Base-by-base conservation (phyloP, 2,113 vertebrate species). In the Oriolus oriolus region DNA sequence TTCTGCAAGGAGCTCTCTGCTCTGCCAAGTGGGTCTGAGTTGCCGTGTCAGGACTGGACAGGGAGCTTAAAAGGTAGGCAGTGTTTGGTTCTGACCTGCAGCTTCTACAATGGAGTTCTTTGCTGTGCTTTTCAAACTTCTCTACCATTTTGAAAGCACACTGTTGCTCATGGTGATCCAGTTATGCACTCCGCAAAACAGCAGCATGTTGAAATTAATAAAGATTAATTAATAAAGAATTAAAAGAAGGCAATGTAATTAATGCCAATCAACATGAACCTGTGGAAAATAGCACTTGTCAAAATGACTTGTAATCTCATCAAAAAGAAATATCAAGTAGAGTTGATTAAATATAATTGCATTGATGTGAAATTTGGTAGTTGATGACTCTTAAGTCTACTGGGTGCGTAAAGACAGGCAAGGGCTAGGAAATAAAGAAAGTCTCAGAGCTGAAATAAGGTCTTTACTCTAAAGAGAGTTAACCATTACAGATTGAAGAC, bases 271-370 rank as follows among this genome's bases (percentile, higher is more conserved):
- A 92, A 68, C 73, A 71, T 60, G 89, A 96, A 91, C 21, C 63
- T 93, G 75, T 11, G 35, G 80, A 89, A 96, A 68, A 71, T 12
- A 95, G 68, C 93, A 92, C 91, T 96, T 95, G 86, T 95, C 83
- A 92, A 86, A 93, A 93, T 95, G 42, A 93, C 89, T 95, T 93
- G 68, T 96, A 96, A 95, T 95, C 68, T 93, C 54, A 92, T 97
- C 23, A 95, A 53, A 96, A 90, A 94, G 85, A 95, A 95, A 92
- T 94, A 94, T 77, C 90, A 93, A 95, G 89, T 89, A 87, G 73
- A 89, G 80, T 77, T 95, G 84, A 97, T 97, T 95, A 95, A 95
- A 88, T 89, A n/a, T 93, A 95, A 95, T 97, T 95, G 37, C 91
- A 79, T 11, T 66, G 37, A 79, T 89, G 65, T 89, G 77, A 87